Base-by-base conservation (phyloP, 2,113 vertebrate species). In the Centrocercus urophasianus region DNA sequence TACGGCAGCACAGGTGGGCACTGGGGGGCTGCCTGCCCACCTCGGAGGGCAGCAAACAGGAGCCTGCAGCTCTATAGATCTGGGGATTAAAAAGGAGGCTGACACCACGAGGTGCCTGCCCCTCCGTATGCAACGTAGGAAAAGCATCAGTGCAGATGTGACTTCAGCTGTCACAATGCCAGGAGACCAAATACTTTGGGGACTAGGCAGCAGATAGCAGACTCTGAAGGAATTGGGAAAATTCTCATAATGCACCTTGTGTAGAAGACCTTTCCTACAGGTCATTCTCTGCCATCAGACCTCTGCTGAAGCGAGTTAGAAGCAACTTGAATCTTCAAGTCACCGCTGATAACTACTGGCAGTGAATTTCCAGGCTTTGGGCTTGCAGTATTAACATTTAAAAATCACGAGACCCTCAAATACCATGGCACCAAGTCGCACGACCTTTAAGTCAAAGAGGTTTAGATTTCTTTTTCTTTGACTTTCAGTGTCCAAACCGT, bases 361-460 rank as follows among this genome's bases (percentile, higher is more conserved):
- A 91, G 78, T 8, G 78, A 65, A 56, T 74, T 65, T 72, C 83
- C 86, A 71, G 32, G 50, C 0, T 1, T 70, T 75, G 80, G 61
- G 83, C 56, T 48, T 45, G 75, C 6, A 11, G 88, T 64, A 34
- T 92, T 92, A 95, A 94, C 86, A 91, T 94, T 95, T 88, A 24
- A 79, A 93, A 76, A 84, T 86, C 96, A 92, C 13, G 3, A 95
- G 92, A 86, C 85, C 78, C 69, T 82, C 91, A 86, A 78, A 86
- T 74, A 83, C 60, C 94, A 77, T 56, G 88, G 85, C 1, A 15
- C 79, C 94, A 85, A 79, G 78, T 80, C 88, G 69, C 63, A 32
- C 86, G 92, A 96, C 95, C 88, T 95, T 94, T 94, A 93, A 96
- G 93, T 90, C 95, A 92, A 83, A 56, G 69, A 83, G 92, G 93